Base-by-base conservation (phyloP, 2,797 vertebrate species). In the Notamacropus eugenii region DNA sequence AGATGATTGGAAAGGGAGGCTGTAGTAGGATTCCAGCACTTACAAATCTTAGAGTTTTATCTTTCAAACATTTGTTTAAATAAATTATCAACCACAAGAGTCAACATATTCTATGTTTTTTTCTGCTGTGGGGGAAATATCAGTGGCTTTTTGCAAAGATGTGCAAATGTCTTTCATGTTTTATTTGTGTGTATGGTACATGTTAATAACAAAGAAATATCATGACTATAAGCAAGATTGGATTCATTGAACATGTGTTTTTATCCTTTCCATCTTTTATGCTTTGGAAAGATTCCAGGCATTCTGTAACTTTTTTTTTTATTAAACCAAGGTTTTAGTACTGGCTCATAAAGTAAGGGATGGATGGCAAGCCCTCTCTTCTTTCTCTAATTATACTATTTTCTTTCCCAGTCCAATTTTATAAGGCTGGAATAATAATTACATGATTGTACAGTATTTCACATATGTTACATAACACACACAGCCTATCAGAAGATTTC, bases 111-210 rank as follows among this genome's bases (percentile, higher is more conserved):
- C 59, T 46, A 22, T 4, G 46, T 40, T 94, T 50, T 94, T 91
- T 96, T 96, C 90, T 93, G 93, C 93, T 87, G 58, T 91, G 59
- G 90, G n/a, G 54, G 91, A 97, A 95, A 96, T 92, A 57, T 54
- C 52, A 91, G 93, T 90, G 59, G 54, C 52, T 92, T 96, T 94
- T 94, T n/a, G 55, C 54, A 54, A 11, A 82, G 95, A 95, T 62
- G n/a, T 93, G 19, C 58, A 24, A 94, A 93, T 74, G 50, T 82
- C 57, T 91, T 91, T 82, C 22, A 29, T 62, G 58, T 67, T 55
- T 74, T 95, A 62, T 92, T 95, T 94, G 6, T 46, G 3, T 27
- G 22, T 93, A 91, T 62, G 55, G 55, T 46, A 91, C 55, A 93
- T 87, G 22, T 40, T 40, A 19, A 12, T 46, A 94, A 94, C 91